Base-by-base conservation (phyloP, 2,797 vertebrate genomes). In the Amblyopsis hoosieri region DNA sequence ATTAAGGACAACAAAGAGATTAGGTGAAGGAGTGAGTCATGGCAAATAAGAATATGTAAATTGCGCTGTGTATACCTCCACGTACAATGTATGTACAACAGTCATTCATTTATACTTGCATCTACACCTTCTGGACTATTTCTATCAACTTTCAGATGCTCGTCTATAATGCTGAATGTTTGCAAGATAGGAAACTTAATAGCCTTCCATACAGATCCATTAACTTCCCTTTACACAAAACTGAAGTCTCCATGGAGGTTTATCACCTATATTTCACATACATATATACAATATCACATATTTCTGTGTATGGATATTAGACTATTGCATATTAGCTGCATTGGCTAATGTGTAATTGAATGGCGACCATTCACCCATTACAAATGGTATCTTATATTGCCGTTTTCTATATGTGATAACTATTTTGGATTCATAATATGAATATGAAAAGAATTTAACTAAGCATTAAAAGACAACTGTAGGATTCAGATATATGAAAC, bases 141-240 rank as follows among this genome's bases (percentile, higher is more conserved):
- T 87, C 89, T 82, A 83, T 86, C 87, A 83, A 87, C 89, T 87
- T 82, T 81, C 74, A 79, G 71, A 85, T 85, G 85, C 85, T 86
- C 84, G 83, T 72, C 23, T 3, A 85, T 89, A 87, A 89, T 90
- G 85, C 82, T 85, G 87, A 90, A 42, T 42, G 37, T 90, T 83
- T 81, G 72, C 76, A 67, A 75, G 76, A 42, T 42, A 42, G 37
- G 37, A 8, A 42, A 42, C 7, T 42, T 42, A 42, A 2, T 42
- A 70, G 62, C 82, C 81, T 62, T 50, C 75, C 80, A 85, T 75
- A 84, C 82, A 90, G 78, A 76, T 73, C 78, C 83, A 84, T 83
- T 78, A 81, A 83, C 85, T 87, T 82, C 72, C 71, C 71, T 77
- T 80, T 64, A 54, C 60, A 76, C 76, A 79, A 85, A 81, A 75